A percentile compares a stretch with the other conserved stretches of the same genome.
Conservation (phyloP, 2,797 vertebrate genomes). For the Furcifer pardalis region DNA sequence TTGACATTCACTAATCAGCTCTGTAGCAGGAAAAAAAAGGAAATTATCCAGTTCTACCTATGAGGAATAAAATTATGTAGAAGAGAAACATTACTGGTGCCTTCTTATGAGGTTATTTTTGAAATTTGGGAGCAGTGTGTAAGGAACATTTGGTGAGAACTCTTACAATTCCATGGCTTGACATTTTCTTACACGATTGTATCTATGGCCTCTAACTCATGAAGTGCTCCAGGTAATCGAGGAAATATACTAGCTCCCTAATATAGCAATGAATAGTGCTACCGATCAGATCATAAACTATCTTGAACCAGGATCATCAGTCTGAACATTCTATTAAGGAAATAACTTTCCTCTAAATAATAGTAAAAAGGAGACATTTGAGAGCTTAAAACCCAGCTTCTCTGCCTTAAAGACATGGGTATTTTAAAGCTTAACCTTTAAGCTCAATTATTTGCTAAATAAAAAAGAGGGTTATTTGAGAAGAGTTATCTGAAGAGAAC, state of each 20-base stretch:
- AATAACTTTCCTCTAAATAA: neutral
- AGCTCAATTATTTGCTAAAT: slow-evolving; percentile 47
- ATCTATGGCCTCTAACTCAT: slow-evolving; percentile 14
- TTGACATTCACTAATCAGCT: neutral
- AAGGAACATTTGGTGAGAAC: neutral
- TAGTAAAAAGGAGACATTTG: slow-evolving; percentile 3
- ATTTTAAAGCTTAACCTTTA: slow-evolving; percentile 43
- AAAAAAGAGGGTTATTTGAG: slow-evolving; percentile 30
- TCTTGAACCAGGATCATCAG: slow-evolving; percentile 6
- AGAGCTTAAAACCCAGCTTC: slow-evolving; percentile 20
- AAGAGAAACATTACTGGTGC: neutral
- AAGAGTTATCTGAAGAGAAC: slow-evolving; percentile 25
- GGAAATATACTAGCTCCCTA: slow-evolving; percentile 1
- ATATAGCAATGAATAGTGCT: neutral
- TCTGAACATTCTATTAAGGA: slow-evolving; percentile 8
- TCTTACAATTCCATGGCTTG: neutral
- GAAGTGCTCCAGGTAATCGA: neutral
- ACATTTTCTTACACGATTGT: slow-evolving; percentile 7
- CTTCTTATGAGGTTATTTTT: neutral
- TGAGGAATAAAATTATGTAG: neutral
- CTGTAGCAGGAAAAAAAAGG: neutral
- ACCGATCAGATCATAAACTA: neutral
- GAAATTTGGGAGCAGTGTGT: neutral
- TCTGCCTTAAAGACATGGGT: slow-evolving; percentile 23
- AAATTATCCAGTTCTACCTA: neutral